Base-by-base conservation (phyloP, 1,140 invertebrate genomes). In the Tenebrio molitor region DNA sequence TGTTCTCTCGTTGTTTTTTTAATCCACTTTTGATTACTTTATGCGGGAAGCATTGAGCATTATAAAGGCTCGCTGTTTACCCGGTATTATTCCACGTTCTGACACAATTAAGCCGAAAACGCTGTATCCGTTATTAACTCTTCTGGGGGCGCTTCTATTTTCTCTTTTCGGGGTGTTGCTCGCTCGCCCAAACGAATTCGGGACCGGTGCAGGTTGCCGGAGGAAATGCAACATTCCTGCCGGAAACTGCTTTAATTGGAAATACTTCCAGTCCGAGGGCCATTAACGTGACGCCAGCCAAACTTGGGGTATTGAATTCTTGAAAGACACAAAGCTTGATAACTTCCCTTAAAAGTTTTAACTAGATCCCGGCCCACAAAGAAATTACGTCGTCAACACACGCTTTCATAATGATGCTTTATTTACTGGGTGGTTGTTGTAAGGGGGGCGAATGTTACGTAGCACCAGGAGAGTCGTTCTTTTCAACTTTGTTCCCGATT, bases 221-320 rank as follows among this genome's bases (percentile, higher is more conserved):
- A 16, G 23, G 6, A 58, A 58, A 58, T 58, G 50, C 23, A 29
- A 10, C 12, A 19, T 19, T 58, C 23, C 8, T 29, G 50, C n/a
- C 12, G 8, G 8, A n/a, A 58, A 19, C 50, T 15, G 50, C 12
- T 58, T 53, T 58, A 58, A 58, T 58, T 58, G 23, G 23, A 58
- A 58, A 58, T 58, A 58, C 50, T 58, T 58, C 29, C 50, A 19
- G 50, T 29, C 23, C 29, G n/a, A 39, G 36, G n/a, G 12, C 36
- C 12, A 12, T 12, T 39, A 58, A 25, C 50, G 23, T 23, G 21
- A 33, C 16, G 14, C 21, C 10, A n/a, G 23, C 19, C 15, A 4
- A 29, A 58, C 21, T 58, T 58, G 21, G 21, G 14, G 50, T 58
- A 58, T 58, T 58, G 50, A 58, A 58, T 58, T 58, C 50, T 58